A percentile compares a stretch with the other conserved stretches of the same genome.
These are phyloP conservation scores for Stenotaenia linearis DNA, from an alignment of 2,888 invertebrate species.

Conservation along the genomic window DNA sequence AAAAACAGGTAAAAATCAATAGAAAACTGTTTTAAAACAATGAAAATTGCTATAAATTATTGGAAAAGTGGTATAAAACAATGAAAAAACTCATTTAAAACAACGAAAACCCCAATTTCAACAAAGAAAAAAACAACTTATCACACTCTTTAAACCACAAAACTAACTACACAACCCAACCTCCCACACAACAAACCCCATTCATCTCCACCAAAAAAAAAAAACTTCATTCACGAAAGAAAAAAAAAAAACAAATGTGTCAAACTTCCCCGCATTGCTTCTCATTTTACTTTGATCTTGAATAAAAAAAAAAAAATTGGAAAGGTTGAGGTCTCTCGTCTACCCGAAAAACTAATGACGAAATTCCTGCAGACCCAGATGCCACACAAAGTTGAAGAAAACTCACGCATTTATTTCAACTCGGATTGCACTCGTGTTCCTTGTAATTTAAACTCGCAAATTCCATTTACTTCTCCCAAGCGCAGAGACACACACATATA, in stretches of 20 bases:
- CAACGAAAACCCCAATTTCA: no score
- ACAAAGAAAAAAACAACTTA: no score
- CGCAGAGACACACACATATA: not conserved
- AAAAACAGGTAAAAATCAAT: no score
- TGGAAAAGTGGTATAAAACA: no score
- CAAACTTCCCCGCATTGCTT: not conserved
- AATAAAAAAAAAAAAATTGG: not conserved
- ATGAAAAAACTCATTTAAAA: no score
- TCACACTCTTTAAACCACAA: no score
- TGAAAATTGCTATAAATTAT: no score
- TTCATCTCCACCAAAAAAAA: no score
- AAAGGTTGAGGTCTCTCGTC: slow-evolving; percentile 1
- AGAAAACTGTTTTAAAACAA: no score
- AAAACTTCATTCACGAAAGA: not conserved
- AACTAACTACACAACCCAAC: no score
- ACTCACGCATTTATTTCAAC: slow-evolving; percentile 19
- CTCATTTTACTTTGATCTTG: not conserved
- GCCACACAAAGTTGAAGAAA: slow-evolving; percentile 26
- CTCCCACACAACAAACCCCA: no score
- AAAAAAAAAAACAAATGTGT: not conserved
- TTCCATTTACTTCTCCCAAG: not conserved
- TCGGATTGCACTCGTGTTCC: slow-evolving; percentile 12
- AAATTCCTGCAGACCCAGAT: slow-evolving; percentile 16
- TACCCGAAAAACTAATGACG: slow-evolving; percentile 14
- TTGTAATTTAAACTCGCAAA: slow-evolving; percentile 9